These are phyloP conservation scores for Camponotus fellah DNA, from an alignment of 2,888 invertebrate genomes.

Conservation along the genomic window DNA sequence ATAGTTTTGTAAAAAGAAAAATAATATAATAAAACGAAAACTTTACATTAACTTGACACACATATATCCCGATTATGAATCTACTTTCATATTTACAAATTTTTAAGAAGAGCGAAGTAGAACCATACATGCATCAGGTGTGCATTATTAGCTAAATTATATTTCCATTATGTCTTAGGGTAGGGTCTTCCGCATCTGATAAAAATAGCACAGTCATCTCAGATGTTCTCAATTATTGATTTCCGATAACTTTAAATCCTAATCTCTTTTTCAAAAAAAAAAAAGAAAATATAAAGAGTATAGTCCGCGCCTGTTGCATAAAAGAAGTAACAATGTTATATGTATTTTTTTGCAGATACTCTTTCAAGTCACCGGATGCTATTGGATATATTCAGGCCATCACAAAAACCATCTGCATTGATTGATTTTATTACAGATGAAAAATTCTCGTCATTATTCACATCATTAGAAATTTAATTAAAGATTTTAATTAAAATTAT, in stretches of 20 bases:
- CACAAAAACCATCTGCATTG: not conserved
- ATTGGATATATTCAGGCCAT: not conserved
- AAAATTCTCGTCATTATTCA: not conserved
- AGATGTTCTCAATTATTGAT: slow-evolving; percentile 52
- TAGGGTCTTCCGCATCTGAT: slow-evolving; percentile 33
- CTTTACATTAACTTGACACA: not conserved
- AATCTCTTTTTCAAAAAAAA: slow-evolving; percentile 11
- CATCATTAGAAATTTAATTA: too few species aligned
- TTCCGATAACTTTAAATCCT: slow-evolving; percentile 40
- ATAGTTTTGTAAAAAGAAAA: not conserved
- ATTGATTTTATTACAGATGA: not conserved
- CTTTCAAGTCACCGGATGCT: not conserved
- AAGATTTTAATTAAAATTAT: not conserved
- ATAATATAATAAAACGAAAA: not conserved
- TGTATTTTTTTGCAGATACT: not conserved
- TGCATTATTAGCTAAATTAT: slow-evolving; percentile 16
- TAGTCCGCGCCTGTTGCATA: not conserved
- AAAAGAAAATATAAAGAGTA: slow-evolving; percentile 1
- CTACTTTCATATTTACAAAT: not conserved
- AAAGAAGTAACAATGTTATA: slow-evolving; percentile 20
- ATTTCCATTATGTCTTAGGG: slow-evolving; percentile 14
- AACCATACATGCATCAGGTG: slow-evolving; percentile 15
- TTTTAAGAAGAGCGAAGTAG: slow-evolving; percentile 3
- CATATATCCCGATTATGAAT: not conserved
- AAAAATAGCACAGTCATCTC: slow-evolving; percentile 61